Evolutionary conservation across 2,797 vertebrate genomes (phyloP).

Genomic region (Dryobates pubescens): DNA sequence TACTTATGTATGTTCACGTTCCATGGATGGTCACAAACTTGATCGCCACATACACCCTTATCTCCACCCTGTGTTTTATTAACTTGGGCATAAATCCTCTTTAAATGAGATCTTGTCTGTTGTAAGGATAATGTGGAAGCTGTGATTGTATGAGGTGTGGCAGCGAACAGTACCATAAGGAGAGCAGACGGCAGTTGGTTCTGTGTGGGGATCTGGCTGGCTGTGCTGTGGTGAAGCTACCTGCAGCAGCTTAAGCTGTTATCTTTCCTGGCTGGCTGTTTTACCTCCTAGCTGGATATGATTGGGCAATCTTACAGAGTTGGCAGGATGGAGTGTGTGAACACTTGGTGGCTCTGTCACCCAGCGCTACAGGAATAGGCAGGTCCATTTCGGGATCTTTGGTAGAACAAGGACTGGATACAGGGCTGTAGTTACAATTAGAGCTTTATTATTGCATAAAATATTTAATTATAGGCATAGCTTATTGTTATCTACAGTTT

Average conservation of each 20-base stretch:
- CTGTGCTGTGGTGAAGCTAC: slow-evolving; percentile 2
- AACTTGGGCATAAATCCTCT: not conserved
- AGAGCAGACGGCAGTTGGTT: slow-evolving; percentile 46
- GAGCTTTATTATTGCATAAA: not conserved
- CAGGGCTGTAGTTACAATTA: not conserved
- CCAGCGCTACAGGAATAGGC: not conserved
- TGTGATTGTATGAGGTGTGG: slow-evolving; percentile 19
- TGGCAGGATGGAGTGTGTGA: not conserved
- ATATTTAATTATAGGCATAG: not conserved
- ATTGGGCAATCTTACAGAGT: not conserved
- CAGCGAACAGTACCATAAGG: not conserved
- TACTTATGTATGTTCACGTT: too few relatives aligned
- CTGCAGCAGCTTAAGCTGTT: slow-evolving; percentile 44
- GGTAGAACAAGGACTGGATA: not conserved
- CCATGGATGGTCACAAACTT: too few relatives aligned
- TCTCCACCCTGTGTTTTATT: too few relatives aligned
- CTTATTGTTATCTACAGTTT: not conserved
- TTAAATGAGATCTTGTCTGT: not conserved
- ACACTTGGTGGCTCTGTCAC: slow-evolving; percentile 45
- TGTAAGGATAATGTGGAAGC: slow-evolving; percentile 4
- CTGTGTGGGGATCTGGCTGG: not conserved
- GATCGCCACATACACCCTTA: too few relatives aligned
- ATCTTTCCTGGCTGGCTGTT: not conserved
- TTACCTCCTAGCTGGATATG: not conserved
- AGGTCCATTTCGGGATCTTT: not conserved